Evolutionary conservation across 2,888 invertebrate genomes (phyloP).

Genomic region (Chromoteleia sp.): DNA sequence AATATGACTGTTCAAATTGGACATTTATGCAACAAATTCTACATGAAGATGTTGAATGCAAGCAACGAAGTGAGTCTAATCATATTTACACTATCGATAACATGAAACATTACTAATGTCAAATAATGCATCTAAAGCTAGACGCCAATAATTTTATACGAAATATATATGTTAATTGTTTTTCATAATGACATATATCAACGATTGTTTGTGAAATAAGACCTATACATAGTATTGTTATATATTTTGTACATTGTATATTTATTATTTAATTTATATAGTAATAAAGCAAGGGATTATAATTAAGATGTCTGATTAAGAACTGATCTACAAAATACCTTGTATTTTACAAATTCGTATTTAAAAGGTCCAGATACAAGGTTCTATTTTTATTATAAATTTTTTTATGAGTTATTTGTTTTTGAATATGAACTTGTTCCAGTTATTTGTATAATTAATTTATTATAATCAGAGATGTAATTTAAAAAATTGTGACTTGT

Average conservation of each 20-base stretch:
- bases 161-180: background rate
- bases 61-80: conserved; percentile 68
- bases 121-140: background rate
- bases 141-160: conserved; percentile 2
- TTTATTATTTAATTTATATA: conserved; percentile 10
- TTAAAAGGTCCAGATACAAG: background rate
- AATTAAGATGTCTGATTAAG: too few species aligned
- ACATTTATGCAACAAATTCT: conserved; percentile 56
- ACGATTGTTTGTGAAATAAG: background rate
- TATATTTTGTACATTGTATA: conserved; percentile 4
- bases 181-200: background rate
- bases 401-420: too few species aligned
- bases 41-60: conserved; percentile 44
- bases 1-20: conserved; percentile 70
- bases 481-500: too few species aligned
- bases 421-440: too few species aligned
- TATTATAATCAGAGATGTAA: too few species aligned
- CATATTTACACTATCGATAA: conserved; percentile 4
- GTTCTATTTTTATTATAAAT: too few species aligned
- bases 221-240: conserved; percentile 7
- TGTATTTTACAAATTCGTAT: background rate
- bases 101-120: too few species aligned
- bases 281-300: background rate
- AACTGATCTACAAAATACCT: background rate
- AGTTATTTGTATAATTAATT: too few species aligned